Evolutionary conservation across 2,113 vertebrate species (phyloP).

Genomic region (Syrrhaptes paradoxus): DNA sequence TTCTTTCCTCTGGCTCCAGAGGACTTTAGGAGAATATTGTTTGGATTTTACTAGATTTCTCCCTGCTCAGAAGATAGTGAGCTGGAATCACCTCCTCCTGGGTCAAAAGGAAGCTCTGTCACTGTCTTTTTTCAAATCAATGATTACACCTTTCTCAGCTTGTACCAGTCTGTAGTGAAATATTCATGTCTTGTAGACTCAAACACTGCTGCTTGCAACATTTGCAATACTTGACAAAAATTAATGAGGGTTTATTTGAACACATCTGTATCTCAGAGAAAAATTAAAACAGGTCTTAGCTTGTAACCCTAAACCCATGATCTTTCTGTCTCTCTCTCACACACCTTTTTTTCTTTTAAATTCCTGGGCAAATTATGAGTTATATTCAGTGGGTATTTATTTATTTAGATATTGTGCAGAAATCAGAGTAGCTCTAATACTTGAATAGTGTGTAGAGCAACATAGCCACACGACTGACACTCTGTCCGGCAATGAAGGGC

Average conservation of each 20-base stretch:
- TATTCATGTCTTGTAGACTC: neutral
- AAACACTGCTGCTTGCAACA: neutral
- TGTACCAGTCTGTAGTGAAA: neutral
- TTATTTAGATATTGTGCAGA: neutral
- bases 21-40: neutral
- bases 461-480: neutral
- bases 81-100: neutral
- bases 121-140: neutral
- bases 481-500: neutral
- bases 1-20: neutral
- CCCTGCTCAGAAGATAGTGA: neutral
- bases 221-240: neutral
- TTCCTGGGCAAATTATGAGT: neutral
- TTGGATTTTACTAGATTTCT: neutral
- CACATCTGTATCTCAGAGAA: neutral
- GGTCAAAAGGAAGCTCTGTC: neutral
- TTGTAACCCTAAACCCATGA: neutral
- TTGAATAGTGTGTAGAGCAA: accelerated
- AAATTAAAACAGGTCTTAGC: neutral
- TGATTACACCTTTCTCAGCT: neutral
- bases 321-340: neutral
- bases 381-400: neutral
- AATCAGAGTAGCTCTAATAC: neutral
- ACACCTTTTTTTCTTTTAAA: neutral
- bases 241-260: neutral